Base-by-base conservation (phyloP, 2,113 vertebrate species). In the Channa argus region DNA sequence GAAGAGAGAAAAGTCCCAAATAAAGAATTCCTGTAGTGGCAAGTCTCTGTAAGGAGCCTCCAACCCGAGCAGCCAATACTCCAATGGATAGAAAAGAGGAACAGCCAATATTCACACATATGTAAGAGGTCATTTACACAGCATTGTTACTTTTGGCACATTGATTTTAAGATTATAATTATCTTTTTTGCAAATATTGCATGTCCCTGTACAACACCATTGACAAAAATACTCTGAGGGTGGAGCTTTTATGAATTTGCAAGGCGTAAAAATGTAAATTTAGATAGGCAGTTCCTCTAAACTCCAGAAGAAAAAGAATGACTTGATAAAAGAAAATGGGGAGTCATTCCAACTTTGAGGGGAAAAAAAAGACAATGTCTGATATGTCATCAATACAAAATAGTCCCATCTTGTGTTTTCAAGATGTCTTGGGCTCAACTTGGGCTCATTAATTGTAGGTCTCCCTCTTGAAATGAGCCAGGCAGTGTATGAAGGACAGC, bases 91-190 rank as follows among this genome's bases (percentile, higher is more conserved):
- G 83, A 94, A 95, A 93, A 93, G 87, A 91, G 89, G 80, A 93
- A 96, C 95, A 97, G 86, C 92, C 90, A 92, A 93, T 92, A 91
- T 93, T 94, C 95, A 96, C 95, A 96, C 94, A 92, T 91, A 93
- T 92, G 94, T 93, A 93, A 94, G 94, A 94, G 89, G 89, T 92
- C 90, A 91, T 94, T 92, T 98, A 94, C 97, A 98, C 96, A 97
- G 94, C 95, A 96, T 96, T 96, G 95, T 96, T 96, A 95, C 96
- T 96, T 97, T 98, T 99, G 97, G 97, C 97, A 98, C 97, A 96
- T 95, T 91, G 90, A 94, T 91, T 89, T 93, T 89, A 92, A 92
- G 90, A 91, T 91, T 93, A 91, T 92, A 91, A 89, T 90, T 90
- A 85, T 95, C 90, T 94, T 95, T 93, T 92, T 94, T 95, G 94